phyloP scores from a whole-genome alignment of 2,113 vertebrate genomes.

The Brachyhypopomus occidentalis region DNA sequence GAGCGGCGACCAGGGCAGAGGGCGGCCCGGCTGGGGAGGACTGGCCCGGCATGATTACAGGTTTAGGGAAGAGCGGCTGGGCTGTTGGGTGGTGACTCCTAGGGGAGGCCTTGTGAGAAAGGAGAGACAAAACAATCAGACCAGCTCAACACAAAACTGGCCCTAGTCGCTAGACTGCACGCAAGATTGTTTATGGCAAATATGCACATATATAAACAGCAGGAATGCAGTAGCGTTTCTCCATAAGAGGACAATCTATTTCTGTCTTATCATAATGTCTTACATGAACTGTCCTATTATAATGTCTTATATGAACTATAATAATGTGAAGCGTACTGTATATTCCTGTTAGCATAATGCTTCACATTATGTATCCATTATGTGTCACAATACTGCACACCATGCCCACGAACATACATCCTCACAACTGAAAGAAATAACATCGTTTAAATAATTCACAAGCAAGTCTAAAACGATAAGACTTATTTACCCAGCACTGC shows the following conservation, averaged over 20 bases:
- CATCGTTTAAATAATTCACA: not conserved
- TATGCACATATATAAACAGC: not conserved
- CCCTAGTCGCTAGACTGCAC: too few relatives aligned
- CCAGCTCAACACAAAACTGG: too few relatives aligned
- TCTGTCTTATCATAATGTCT: too few relatives aligned
- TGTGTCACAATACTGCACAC: too few relatives aligned
- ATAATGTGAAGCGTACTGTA: too few relatives aligned
- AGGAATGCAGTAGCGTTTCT: too few relatives aligned
- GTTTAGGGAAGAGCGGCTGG: conserved; percentile 7
- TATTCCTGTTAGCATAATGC: too few relatives aligned
- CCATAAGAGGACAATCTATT: too few relatives aligned
- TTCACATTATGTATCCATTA: too few relatives aligned
- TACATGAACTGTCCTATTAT: too few relatives aligned
- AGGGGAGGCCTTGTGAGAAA: not conserved
- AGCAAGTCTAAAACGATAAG: not conserved
- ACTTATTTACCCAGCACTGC: conserved; percentile 20
- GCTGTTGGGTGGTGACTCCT: conserved; percentile 4
- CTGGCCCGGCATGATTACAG: conserved; percentile 45
- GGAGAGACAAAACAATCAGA: not conserved
- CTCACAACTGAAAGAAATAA: not conserved
- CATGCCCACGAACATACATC: not conserved
- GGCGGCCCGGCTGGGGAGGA: conserved; percentile 9
- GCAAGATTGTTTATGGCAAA: too few relatives aligned
- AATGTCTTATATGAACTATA: too few relatives aligned
- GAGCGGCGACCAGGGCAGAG: not conserved